Base-by-base conservation (phyloP, 1,140 invertebrate species). In the Rhyzopertha dominica region DNA sequence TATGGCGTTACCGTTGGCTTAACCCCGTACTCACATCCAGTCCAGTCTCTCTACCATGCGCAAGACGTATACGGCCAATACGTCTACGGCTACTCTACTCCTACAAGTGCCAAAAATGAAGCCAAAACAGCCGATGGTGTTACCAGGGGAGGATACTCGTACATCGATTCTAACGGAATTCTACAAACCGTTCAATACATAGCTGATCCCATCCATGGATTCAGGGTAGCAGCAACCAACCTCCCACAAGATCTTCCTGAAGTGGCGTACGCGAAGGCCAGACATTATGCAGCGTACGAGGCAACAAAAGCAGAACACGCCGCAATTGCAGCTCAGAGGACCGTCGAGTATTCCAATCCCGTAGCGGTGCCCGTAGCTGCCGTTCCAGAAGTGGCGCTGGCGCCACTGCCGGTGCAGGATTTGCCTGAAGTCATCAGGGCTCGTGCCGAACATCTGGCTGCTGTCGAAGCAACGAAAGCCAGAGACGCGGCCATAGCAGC, bases 81-180 rank as follows among this genome's bases (percentile, higher is more conserved):
- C 53, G 69, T 71, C 42, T 86, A 84, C 60, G 82, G 80, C 10
- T 85, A 85, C 57, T 65, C 74, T 2, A 81, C 81, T 39, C 80
- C 78, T 38, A 74, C 75, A 20, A 78, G 76, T 50, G 69, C 78
- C 42, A 83, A 83, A 64, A 74, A 72, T 25, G 82, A 85, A 67
- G 70, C 73, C 2, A 74, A 76, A 45, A 73, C 76, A 9, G 62
- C 76, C 20, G 80, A 84, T 60, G 82, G 82, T 8, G 73, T 78
- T 18, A 83, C 81, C 4, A 74, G 74, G 5, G 81, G 82, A 19
- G 75, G 74, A 25, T 84, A 82, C 58, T 80, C 77, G 39, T 84
- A 84, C 58, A 67, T 83, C 12, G 83, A 86, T 61, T 74, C 76
- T 10, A 72, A 84, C 56, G 82, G 82, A 3, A 61, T 79, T 19